Conservation (phyloP, 2,113 vertebrate species). For the Pipra filicauda region DNA sequence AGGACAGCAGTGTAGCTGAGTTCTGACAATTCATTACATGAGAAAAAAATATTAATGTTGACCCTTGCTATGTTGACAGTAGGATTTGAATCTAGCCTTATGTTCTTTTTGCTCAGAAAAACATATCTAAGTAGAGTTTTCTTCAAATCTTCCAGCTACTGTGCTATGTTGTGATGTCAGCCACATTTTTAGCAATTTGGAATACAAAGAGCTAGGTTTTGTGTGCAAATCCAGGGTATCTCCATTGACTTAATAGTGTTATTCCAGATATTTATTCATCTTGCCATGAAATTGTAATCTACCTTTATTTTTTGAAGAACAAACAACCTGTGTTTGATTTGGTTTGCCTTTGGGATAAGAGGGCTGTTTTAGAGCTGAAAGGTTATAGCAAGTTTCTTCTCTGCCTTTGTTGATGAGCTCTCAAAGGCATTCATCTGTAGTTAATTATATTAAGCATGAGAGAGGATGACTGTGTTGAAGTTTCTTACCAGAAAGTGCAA, state of each 20-base stretch:
- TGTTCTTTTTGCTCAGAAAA: background rate
- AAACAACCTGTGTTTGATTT: background rate
- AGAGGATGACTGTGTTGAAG: background rate
- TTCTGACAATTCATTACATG: constrained; percentile 39
- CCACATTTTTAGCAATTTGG: background rate
- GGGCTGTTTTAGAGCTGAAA: background rate
- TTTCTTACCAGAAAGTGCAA: background rate
- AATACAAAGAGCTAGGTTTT: background rate
- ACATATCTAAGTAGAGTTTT: background rate
- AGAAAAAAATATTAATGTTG: constrained; percentile 23
- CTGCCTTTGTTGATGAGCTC: background rate
- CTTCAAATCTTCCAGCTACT: constrained; percentile 24
- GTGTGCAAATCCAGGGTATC: background rate
- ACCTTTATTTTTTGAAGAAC: background rate
- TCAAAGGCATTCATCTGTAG: background rate
- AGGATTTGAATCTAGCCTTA: constrained; percentile 10
- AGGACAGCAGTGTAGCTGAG: constrained; percentile 16
- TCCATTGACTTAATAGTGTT: background rate
- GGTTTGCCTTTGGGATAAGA: background rate
- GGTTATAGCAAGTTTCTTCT: background rate
- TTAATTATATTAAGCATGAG: background rate
- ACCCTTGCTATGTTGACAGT: background rate
- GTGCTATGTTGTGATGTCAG: background rate
- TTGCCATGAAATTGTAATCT: background rate
- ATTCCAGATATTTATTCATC: background rate